phyloP scores from a whole-genome alignment of 2,888 invertebrate species.

The Amphipyra berbera region DNA sequence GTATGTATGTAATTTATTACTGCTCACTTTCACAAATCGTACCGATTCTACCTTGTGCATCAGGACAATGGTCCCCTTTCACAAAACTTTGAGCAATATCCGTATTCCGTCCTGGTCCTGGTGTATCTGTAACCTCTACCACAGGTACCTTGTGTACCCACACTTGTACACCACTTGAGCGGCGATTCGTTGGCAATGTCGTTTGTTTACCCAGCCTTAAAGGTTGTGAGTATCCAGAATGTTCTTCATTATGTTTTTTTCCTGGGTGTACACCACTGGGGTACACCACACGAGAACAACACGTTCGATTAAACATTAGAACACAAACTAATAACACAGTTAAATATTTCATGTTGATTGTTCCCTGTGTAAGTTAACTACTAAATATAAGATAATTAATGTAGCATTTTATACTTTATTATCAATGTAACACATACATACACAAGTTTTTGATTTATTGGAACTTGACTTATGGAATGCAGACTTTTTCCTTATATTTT shows the following conservation, averaged over 20 bases:
- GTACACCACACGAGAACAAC: slow-evolving; percentile 18
- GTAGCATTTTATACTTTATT: background rate
- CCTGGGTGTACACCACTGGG: slow-evolving; percentile 33
- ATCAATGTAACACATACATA: too few relatives aligned
- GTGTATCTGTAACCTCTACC: slow-evolving; percentile 15
- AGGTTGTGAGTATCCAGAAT: background rate
- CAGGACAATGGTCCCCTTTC: too few relatives aligned
- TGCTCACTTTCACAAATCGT: too few relatives aligned
- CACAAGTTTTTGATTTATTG: too few relatives aligned
- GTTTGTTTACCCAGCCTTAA: background rate
- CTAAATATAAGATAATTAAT: background rate
- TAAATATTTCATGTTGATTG: slow-evolving; percentile 23
- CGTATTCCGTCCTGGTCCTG: background rate
- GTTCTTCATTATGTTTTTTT: background rate
- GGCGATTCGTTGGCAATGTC: background rate
- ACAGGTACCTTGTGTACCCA: slow-evolving; percentile 34
- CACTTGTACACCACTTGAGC: slow-evolving; percentile 20
- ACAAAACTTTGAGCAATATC: too few relatives aligned
- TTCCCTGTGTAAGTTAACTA: background rate
- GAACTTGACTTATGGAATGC: too few relatives aligned
- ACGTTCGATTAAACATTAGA: slow-evolving; percentile 1
- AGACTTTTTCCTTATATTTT: too few relatives aligned
- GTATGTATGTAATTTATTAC: too few relatives aligned
- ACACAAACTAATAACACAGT: slow-evolving; percentile 8
- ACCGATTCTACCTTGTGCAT: too few relatives aligned